These are phyloP conservation scores for Spheniscus mendiculus DNA, from an alignment of 2,113 vertebrate species.

Conservation along the genomic window DNA sequence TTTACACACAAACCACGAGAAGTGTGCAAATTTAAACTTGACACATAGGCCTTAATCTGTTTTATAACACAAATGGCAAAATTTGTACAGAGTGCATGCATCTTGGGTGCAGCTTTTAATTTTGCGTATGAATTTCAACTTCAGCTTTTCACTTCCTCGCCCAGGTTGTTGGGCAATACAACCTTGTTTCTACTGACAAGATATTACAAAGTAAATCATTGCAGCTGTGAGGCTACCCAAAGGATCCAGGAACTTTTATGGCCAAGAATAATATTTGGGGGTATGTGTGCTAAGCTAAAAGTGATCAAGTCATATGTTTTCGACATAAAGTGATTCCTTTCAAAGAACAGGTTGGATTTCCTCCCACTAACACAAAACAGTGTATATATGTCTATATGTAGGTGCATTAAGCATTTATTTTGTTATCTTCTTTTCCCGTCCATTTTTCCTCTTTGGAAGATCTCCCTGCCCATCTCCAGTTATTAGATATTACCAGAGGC, in stretches of 20 bases:
- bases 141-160: neutral
- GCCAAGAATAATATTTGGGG: neutral
- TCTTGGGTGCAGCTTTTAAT: neutral
- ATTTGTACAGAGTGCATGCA: neutral
- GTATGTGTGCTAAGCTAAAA: neutral
- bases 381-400: fast-evolving
- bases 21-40: slow-evolving; percentile 25
- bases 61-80: neutral
- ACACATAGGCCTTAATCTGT: neutral
- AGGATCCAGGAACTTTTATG: neutral
- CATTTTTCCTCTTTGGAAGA: neutral
- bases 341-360: neutral
- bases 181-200: neutral
- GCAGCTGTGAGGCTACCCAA: neutral
- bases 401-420: neutral
- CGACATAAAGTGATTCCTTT: neutral
- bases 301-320: neutral
- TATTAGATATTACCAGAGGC: neutral
- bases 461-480: neutral
- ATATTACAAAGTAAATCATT: neutral
- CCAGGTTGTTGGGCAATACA: neutral
- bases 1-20: slow-evolving; percentile 17
- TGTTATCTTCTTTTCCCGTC: neutral
- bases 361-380: neutral
- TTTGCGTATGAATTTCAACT: neutral